A percentile compares a stretch with the other conserved stretches of the same genome.
Conservation (phyloP, 1,140 invertebrate genomes). For the Cyphomyrmex costatus region DNA sequence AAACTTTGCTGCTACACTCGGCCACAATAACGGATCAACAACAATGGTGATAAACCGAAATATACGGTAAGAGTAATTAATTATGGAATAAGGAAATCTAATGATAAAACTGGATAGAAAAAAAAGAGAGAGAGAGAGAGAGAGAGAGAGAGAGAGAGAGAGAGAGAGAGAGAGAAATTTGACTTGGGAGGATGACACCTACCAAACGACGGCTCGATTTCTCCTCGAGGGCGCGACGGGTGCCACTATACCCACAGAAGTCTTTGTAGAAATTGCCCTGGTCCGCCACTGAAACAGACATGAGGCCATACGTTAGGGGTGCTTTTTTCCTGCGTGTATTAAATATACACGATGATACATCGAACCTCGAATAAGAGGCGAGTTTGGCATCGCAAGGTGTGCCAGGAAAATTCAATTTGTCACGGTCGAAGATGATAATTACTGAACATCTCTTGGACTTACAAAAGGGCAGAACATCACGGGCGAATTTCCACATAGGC, state of each 20-base stretch:
- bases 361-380: background rate
- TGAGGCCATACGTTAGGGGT: slow-evolving; percentile 88
- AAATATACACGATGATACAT: background rate
- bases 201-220: slow-evolving; percentile 90
- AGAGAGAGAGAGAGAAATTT: slow-evolving; percentile 69
- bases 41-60: background rate
- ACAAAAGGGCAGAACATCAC: slow-evolving; percentile 76
- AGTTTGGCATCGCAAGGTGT: slow-evolving; percentile 14
- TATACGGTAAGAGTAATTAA: background rate
- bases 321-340: slow-evolving; percentile 65
- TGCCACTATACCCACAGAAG: slow-evolving; percentile 89
- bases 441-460: background rate
- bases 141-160: slow-evolving; percentile 61
- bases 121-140: slow-evolving; percentile 56
- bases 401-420: slow-evolving; percentile 14
- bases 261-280: slow-evolving; percentile 94
- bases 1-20: background rate
- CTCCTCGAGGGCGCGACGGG: slow-evolving; percentile 88
- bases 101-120: background rate
- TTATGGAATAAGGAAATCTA: background rate
- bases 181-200: slow-evolving; percentile 86
- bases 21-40: background rate
- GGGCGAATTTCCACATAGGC: slow-evolving; percentile 87
- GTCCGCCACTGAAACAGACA: slow-evolving; percentile 93
- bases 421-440: background rate